These are phyloP conservation scores for Oxycera nigricornis DNA, from an alignment of 2,888 invertebrate genomes.

Conservation along the genomic window DNA sequence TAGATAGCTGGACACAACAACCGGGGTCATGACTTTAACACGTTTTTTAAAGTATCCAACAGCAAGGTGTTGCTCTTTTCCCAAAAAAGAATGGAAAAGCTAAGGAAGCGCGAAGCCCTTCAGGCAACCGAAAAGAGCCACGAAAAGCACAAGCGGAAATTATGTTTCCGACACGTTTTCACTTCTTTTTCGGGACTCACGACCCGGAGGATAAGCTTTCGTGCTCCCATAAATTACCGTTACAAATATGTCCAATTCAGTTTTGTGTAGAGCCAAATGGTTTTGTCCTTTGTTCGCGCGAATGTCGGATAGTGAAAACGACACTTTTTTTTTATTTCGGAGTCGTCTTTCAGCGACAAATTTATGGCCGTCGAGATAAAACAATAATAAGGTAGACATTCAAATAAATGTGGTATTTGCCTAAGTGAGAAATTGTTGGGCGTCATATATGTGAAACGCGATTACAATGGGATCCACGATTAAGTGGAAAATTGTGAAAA, in stretches of 20 bases:
- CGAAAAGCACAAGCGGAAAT: conserved; percentile 45
- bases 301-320: background rate
- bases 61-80: conserved; percentile 8
- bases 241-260: conserved; percentile 40
- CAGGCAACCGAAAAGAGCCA: background rate
- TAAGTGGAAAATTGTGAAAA: too few relatives aligned
- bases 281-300: background rate
- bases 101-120: conserved; percentile 11
- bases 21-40: too few relatives aligned
- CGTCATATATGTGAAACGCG: background rate
- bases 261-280: conserved; percentile 5
- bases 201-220: conserved; percentile 26
- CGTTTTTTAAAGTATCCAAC: too few relatives aligned
- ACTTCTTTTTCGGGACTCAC: conserved; percentile 20
- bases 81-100: background rate
- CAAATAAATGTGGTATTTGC: conserved; percentile 10
- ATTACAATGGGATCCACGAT: too few relatives aligned
- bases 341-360: conserved; percentile 16
- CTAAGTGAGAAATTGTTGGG: conserved; percentile 16
- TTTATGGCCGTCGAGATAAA: conserved; percentile 27
- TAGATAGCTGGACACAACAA: too few relatives aligned
- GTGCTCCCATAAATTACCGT: conserved; percentile 38
- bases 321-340: background rate
- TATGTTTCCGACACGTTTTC: conserved; percentile 45
- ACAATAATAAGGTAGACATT: conserved; percentile 28